Percentiles rank a stretch among this genome's conserved stretches.
Evolutionary conservation across 2,888 invertebrate genomes (phyloP).

Genomic region (Lymantria monacha): DNA sequence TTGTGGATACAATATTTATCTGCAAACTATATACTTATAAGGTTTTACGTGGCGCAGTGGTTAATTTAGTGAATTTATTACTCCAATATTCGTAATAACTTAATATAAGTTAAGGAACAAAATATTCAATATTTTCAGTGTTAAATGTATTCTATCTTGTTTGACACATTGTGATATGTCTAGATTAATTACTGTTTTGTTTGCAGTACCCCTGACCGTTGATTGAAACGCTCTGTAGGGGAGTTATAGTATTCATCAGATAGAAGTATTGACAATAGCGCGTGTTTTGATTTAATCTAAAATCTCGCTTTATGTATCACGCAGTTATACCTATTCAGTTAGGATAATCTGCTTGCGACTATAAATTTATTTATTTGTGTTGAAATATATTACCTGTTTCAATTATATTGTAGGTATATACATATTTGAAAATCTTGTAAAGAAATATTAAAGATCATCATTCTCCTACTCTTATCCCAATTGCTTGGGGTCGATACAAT

Average conservation of each 20-base stretch:
- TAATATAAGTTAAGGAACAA: no score
- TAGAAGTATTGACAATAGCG: neutral
- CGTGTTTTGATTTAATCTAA: neutral
- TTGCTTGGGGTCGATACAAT: no score
- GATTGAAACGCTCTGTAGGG: constrained; percentile 3
- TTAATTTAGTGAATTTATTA: no score
- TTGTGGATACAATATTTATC: no score
- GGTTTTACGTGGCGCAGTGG: no score
- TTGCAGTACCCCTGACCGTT: neutral
- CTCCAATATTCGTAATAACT: no score
- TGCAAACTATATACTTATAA: no score
- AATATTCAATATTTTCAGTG: no score
- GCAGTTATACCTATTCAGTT: neutral
- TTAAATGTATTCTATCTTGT: neutral
- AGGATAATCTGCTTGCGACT: neutral
- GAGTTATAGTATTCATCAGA: neutral
- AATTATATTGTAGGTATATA: neutral
- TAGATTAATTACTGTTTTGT: constrained; percentile 1
- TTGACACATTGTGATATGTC: neutral
- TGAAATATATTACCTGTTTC: no score
- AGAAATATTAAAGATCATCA: no score
- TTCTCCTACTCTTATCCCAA: no score
- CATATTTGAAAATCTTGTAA: no score
- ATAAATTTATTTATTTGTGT: neutral
- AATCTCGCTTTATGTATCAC: neutral